Evolutionary conservation across 1,140 invertebrate genomes (phyloP), one percentile per base, ranked within the genome.

Genomic region (Musca domestica): DNA sequence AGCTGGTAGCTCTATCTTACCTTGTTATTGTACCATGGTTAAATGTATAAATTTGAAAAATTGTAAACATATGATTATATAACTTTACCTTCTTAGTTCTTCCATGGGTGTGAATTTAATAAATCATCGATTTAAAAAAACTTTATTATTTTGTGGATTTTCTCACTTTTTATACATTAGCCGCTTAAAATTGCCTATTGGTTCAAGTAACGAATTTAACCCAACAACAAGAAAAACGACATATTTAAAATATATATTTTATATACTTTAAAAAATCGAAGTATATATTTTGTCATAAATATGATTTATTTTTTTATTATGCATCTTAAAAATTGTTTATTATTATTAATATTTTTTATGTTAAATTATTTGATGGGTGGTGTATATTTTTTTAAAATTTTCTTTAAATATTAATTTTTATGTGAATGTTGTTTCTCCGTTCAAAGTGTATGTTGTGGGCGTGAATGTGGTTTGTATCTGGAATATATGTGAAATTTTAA

Each of bases 211-310:
- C 41, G 41, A 12, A 46, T 46, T 46, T 46, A 46, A 46, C 10
- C 15, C 41, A 12, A 46, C 15, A 15, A 46, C 47, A 15, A n/a
- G 10, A 10, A 19, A 51, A 51, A 20, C 20, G 48, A 20, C 12
- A 20, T 5, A 20, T 51, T 19, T 51, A 20, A 51, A 51, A 51
- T 51, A 41, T 41, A 41, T 51, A 22, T 51, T 51, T 22, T 54
- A 23, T 54, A 23, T 54, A 54, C 20, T 22, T 54, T 5, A 22
- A 54, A 54, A 54, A 54, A 54, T 58, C 14, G 5, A 22, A 25
- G 22, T 49, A 66, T 65, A 65, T 66, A 66, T 66, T 49, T 25
- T 56, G 19, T 66, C 22, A 51, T 66, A 66, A 27, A 48, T 65
- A 17, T 56, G 52, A 23, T 22, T 56, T 56, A 5, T 56, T 56